Evolutionary conservation across 2,797 vertebrate genomes (phyloP), one percentile per base, ranked within the genome.

Genomic region (Prionace glauca): DNA sequence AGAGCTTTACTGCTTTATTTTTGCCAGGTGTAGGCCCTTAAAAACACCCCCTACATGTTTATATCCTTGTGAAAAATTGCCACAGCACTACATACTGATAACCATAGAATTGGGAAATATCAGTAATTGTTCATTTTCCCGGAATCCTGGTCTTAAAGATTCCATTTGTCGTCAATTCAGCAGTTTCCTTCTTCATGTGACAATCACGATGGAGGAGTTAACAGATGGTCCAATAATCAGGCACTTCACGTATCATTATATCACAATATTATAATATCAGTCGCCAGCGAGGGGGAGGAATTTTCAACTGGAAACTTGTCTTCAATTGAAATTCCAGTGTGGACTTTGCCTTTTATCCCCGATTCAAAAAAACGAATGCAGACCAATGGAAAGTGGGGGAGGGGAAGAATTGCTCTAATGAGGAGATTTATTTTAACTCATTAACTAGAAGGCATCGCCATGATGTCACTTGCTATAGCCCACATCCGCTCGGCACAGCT

Each of bases 381-480:
- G n/a, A 20, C 36, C 91, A 69, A 65, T 36, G 91, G 36, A 4
- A 69, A 69, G 91, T 14, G 20, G 88, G 65, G 65, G n/a, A 93
- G 20, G 32, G n/a, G 62, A 88, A 69, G 65, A 93, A 36, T 93
- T 93, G 91, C 62, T 69, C 91, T 69, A 67, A 67, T 36, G 62
- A 56, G 32, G 65, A 93, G n/a, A 93, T 67, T 93, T 65, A 65
- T 93, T 93, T 91, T 93, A 93, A 69, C 65, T 93, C 91, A 93
- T 93, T 93, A 65, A 93, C 65, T 65, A 41, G 62, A 93, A 67
- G 9, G 65, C 36, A 93, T 93, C 50, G 3, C 91, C 67, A 65
- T 67, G 91, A 93, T 93, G 91, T 93, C 65, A 93, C n/a, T 93
- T 93, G 91, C 69, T 93, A 41, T 69, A 93, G 62, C 65, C 65